Conservation (phyloP, 2,113 vertebrate species). For the Ceratotherium simum region DNA sequence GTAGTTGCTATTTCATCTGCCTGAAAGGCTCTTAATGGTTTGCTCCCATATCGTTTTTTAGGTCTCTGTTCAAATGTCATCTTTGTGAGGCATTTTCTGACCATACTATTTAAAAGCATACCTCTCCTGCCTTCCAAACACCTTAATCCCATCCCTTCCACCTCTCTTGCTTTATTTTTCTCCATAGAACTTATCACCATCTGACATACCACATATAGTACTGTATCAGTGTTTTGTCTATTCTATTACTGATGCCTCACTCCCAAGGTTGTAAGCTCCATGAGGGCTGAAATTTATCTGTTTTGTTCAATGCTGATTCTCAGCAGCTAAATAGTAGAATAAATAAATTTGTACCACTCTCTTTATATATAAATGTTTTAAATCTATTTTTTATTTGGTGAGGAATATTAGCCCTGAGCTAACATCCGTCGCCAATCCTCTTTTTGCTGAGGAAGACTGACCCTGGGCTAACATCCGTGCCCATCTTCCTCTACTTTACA, state of each 20-base stretch:
- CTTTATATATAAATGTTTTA: background rate
- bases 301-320: constrained; percentile 35
- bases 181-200: background rate
- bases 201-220: background rate
- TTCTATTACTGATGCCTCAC: background rate
- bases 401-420: too few species aligned
- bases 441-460: too few species aligned
- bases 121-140: background rate
- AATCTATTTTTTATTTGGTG: background rate
- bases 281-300: background rate
- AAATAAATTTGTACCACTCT: background rate
- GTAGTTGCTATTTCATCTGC: background rate
- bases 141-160: background rate
- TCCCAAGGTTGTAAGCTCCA: background rate
- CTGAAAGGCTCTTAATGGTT: background rate
- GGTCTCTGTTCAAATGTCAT: constrained; percentile 12
- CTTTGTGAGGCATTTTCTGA: background rate
- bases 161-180: background rate
- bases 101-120: background rate
- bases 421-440: too few species aligned
- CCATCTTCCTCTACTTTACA: too few species aligned
- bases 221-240: background rate
- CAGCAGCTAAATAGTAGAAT: background rate
- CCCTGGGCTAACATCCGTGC: too few species aligned
- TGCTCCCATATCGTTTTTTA: constrained; percentile 22